Percentiles rank a stretch among this genome's conserved stretches.
Evolutionary conservation across 2,113 vertebrate species (phyloP).

Genomic region (Xenus cinereus): DNA sequence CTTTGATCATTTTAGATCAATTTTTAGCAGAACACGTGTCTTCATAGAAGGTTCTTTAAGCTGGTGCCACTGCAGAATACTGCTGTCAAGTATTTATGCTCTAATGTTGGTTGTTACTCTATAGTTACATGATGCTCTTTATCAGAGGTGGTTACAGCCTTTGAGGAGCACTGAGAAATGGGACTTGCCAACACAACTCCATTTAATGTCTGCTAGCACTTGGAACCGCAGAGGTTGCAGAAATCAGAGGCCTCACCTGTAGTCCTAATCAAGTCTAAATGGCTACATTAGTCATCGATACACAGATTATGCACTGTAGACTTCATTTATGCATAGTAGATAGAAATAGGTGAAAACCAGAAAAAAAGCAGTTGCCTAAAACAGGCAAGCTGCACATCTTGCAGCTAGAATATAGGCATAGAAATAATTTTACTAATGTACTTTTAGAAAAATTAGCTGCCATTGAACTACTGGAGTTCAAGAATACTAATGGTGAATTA

Average conservation of each 20-base stretch:
- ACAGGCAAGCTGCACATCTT: not conserved
- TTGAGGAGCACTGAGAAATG: not conserved
- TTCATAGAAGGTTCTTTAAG: not conserved
- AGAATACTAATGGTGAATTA: not conserved
- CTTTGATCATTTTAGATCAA: not conserved
- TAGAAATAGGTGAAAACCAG: not conserved
- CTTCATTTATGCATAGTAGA: not conserved
- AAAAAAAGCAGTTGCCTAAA: not conserved
- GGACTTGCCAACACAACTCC: not conserved
- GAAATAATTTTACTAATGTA: not conserved
- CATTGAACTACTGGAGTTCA: not conserved
- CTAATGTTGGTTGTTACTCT: not conserved
- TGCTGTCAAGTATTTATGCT: not conserved
- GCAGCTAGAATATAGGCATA: not conserved
- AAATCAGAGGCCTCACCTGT: not conserved
- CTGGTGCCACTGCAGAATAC: not conserved
- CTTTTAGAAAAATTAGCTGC: not conserved
- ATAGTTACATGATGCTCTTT: not conserved
- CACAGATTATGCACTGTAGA: not conserved
- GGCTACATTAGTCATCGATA: not conserved
- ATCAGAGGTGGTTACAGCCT: not conserved
- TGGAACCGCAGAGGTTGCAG: not conserved
- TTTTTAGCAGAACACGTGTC: not conserved
- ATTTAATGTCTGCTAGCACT: not conserved
- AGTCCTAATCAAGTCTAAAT: not conserved